Evolutionary conservation across 2,888 invertebrate species (phyloP).

Genomic region (Chouioia cunea): DNA sequence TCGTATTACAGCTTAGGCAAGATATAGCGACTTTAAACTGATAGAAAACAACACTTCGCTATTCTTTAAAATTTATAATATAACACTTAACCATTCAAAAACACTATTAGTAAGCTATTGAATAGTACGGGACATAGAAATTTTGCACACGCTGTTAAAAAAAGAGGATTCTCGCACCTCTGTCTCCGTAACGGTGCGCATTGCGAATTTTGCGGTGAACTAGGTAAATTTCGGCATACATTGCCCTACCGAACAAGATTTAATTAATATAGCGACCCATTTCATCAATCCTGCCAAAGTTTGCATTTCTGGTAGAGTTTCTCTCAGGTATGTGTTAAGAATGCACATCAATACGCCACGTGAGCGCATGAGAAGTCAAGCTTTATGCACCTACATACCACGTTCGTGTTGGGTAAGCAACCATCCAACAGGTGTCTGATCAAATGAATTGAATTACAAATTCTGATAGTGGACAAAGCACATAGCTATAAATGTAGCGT

Average conservation of each 20-base stretch:
- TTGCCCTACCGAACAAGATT: conserved; percentile 5
- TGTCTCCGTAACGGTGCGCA: no score
- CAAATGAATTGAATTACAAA: conserved; percentile 39
- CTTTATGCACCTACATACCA: neutral
- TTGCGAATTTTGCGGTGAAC: conserved; percentile 1
- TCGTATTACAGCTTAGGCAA: no score
- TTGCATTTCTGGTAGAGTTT: conserved; percentile 20
- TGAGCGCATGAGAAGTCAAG: neutral
- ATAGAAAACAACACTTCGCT: no score
- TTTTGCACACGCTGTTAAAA: no score
- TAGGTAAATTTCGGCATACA: conserved; percentile 14
- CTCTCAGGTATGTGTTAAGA: conserved; percentile 9
- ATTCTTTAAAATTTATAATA: no score
- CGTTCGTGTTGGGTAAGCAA: conserved; percentile 5
- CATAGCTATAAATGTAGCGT: neutral
- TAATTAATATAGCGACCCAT: neutral
- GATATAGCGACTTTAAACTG: no score
- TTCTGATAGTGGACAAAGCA: conserved; percentile 27
- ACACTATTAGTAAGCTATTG: no score
- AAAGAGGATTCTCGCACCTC: no score
- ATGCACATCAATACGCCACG: neutral
- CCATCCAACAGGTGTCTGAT: conserved; percentile 34
- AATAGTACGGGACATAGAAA: no score
- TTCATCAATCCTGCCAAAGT: conserved; percentile 35
- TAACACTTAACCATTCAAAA: no score